These are phyloP conservation scores for Osmoderma eremita DNA, from an alignment of 2,888 invertebrate genomes.

Conservation along the genomic window DNA sequence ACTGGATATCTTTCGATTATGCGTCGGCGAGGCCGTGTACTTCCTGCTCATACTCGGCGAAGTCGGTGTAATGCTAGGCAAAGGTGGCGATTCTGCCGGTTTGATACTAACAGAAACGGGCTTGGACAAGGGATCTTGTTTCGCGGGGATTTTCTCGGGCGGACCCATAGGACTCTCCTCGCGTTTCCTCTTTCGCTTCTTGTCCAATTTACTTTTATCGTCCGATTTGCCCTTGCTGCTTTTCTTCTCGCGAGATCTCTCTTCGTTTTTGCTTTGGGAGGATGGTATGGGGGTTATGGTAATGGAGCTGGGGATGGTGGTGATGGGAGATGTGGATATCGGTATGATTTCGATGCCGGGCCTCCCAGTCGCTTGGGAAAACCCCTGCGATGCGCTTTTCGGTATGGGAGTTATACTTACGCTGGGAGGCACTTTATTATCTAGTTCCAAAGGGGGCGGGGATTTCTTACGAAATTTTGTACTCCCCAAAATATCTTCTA, in stretches of 20 bases:
- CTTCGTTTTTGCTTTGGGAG: constrained; percentile 63
- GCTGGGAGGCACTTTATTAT: constrained; percentile 70
- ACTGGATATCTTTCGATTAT: constrained; percentile 72
- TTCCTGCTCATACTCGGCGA: constrained; percentile 76
- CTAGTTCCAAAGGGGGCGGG: constrained; percentile 65
- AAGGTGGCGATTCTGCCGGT: constrained; percentile 70
- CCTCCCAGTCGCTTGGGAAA: constrained; percentile 65
- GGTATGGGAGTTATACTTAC: constrained; percentile 73
- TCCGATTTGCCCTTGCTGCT: constrained; percentile 61
- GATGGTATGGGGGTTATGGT: constrained; percentile 85
- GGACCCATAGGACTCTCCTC: constrained; percentile 85
- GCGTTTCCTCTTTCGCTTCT: constrained; percentile 78
- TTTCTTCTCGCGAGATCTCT: constrained; percentile 64
- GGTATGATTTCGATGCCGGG: constrained; percentile 90
- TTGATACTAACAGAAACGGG: constrained; percentile 80
- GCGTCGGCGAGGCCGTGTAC: constrained; percentile 79
- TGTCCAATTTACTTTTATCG: constrained; percentile 69
- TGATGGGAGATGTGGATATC: constrained; percentile 71
- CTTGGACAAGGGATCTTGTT: constrained; percentile 77
- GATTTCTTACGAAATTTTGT: constrained; percentile 69
- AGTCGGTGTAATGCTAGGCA: constrained; percentile 66
- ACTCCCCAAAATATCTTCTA: constrained; percentile 67
- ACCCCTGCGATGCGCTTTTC: constrained; percentile 42
- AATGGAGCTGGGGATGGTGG: constrained; percentile 78
- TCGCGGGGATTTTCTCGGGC: constrained; percentile 82